Percentiles rank a stretch among this genome's conserved stretches.
Evolutionary conservation across 2,888 invertebrate species (phyloP).

Genomic region (Chironomus tentans): DNA sequence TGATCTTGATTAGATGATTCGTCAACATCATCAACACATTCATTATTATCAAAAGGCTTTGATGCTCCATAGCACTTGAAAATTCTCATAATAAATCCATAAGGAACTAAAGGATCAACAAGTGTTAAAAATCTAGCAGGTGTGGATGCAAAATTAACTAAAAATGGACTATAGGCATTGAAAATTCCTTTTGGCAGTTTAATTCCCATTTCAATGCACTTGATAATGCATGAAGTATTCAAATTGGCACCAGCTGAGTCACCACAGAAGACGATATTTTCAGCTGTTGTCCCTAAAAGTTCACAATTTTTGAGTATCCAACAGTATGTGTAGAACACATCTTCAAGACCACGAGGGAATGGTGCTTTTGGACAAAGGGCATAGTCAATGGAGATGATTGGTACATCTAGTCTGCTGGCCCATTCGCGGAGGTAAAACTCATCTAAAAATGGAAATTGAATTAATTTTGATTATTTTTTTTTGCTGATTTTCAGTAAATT

Average conservation of each 20-base stretch:
- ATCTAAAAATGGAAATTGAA: slow-evolving; percentile 38
- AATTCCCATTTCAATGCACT: slow-evolving; percentile 66
- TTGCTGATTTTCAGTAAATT: too few relatives aligned
- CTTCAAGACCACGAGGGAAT: slow-evolving; percentile 90
- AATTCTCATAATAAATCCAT: slow-evolving; percentile 84
- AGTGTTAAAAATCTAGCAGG: slow-evolving; percentile 85
- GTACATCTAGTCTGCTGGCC: slow-evolving; percentile 76
- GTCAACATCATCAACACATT: background rate
- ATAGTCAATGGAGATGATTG: slow-evolving; percentile 92
- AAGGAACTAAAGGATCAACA: slow-evolving; percentile 89
- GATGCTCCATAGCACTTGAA: slow-evolving; percentile 53
- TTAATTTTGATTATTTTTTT: too few relatives aligned
- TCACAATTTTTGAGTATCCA: slow-evolving; percentile 82
- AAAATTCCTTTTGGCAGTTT: slow-evolving; percentile 80
- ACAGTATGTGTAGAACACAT: slow-evolving; percentile 86
- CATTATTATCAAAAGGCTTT: background rate
- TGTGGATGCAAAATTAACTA: slow-evolving; percentile 82
- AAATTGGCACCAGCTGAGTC: slow-evolving; percentile 97
- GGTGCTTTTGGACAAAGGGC: slow-evolving; percentile 92
- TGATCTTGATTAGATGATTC: background rate
- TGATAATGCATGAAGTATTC: slow-evolving; percentile 66
- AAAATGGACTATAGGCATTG: slow-evolving; percentile 80
- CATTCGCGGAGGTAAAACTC: slow-evolving; percentile 88
- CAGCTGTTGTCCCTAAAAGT: slow-evolving; percentile 61
- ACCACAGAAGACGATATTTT: slow-evolving; percentile 63